Percentiles rank a stretch among this genome's conserved stretches.
Evolutionary conservation across 2,113 vertebrate species (phyloP).

Genomic region (Patagioenas fasciata): DNA sequence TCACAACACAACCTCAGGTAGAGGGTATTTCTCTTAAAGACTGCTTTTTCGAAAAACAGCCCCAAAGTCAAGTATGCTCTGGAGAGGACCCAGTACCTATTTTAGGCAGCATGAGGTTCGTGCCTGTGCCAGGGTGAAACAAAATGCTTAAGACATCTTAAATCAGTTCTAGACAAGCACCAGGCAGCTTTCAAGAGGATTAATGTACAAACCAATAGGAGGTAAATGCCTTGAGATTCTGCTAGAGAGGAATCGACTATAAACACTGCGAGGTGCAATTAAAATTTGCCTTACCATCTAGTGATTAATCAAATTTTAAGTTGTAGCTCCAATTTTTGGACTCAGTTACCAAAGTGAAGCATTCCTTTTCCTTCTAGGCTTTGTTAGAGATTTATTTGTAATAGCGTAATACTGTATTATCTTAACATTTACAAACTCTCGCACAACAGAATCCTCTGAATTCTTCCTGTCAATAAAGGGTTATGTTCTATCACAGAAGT

Average conservation of each 20-base stretch:
- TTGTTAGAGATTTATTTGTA: background rate
- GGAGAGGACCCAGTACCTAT: background rate
- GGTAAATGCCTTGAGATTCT: constrained; percentile 35
- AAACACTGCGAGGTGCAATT: background rate
- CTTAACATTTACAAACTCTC: background rate
- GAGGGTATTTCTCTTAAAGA: background rate
- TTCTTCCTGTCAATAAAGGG: background rate
- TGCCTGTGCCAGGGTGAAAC: constrained; percentile 33
- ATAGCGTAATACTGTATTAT: background rate
- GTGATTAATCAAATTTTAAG: background rate
- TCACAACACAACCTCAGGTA: background rate
- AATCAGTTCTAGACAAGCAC: constrained; percentile 44
- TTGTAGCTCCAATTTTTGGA: background rate
- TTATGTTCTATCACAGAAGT: background rate
- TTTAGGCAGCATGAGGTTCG: constrained; percentile 15
- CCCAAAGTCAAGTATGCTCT: constrained; percentile 1
- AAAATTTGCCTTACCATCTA: background rate
- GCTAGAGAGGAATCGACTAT: background rate
- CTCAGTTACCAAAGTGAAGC: background rate
- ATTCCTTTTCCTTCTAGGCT: background rate
- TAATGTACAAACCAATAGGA: constrained; percentile 59
- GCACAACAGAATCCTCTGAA: background rate
- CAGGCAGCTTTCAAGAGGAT: constrained; percentile 53
- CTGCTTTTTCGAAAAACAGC: constrained; percentile 14
- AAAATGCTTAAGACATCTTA: constrained; percentile 53